Evolutionary conservation across 2,113 vertebrate species (phyloP).

Genomic region (Vireo altiloquus): DNA sequence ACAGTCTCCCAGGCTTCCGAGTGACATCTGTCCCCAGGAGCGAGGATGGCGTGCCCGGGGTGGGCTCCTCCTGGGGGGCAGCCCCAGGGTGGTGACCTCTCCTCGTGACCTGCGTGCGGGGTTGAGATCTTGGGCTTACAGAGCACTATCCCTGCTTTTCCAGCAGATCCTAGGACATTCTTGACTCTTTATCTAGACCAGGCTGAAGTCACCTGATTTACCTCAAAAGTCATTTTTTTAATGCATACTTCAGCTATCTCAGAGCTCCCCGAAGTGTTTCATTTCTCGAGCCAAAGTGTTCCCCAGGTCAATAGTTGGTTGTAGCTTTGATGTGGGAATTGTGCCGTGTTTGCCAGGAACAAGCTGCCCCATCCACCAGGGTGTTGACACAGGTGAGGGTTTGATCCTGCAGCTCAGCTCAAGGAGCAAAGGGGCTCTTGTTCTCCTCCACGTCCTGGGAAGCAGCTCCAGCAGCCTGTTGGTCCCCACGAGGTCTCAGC

Average conservation of each 20-base stretch:
- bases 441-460: neutral
- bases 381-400: neutral
- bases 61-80: neutral
- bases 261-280: neutral
- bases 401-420: neutral
- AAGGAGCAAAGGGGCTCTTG: neutral
- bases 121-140: neutral
- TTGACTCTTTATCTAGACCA: neutral
- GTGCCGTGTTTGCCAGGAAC: neutral
- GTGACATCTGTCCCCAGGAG: neutral
- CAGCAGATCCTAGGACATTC: neutral
- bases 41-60: neutral
- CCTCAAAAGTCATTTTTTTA: neutral
- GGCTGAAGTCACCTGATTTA: neutral
- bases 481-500: neutral
- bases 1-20: neutral
- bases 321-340: neutral
- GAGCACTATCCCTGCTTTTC: accelerated
- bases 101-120: neutral
- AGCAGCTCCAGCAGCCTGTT: accelerated
- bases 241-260: neutral
- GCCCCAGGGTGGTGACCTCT: neutral
- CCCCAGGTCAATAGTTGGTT: neutral
- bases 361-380: neutral
- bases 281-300: neutral